Base-by-base conservation (phyloP, 1,140 invertebrate genomes). In the Pararge aegeria region DNA sequence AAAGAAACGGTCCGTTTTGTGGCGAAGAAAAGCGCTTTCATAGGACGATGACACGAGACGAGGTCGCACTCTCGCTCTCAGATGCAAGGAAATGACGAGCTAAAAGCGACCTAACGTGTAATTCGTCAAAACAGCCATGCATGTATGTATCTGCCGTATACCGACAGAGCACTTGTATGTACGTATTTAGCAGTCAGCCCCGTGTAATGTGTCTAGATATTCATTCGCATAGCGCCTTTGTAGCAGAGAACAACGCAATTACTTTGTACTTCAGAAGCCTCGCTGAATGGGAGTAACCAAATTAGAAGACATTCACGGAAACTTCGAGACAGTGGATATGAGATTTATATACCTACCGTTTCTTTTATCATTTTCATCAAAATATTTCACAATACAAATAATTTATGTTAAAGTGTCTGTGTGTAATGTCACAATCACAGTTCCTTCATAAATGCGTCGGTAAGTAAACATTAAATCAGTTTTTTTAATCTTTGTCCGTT, bases 1-100 rank as follows among this genome's bases (percentile, higher is more conserved):
- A 89, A 89, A 87, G 84, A 85, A 89, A 86, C 79, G 78, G 83
- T 79, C 81, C 83, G 84, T 87, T 89, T 89, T 87, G 82, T 85
- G 84, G 80, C 73, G 73, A 86, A 89, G 82, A 87, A 89, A 89
- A 80, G 79, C 75, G 81, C 87, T 89, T 89, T 89, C 84, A 89
- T 80, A 80, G 87, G 87, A 87, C 84, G 84, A 87, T 87, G 87
- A 89, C 87, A 89, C 80, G 86, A 78, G 83, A 80, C 82, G 84
- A 78, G 82, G 84, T 87, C 86, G 78, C 78, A 82, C 78, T 85
- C 81, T 75, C 78, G 75, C 73, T 76, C 78, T 79, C 77, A 74
- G 78, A 80, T 85, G 75, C 76, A 82, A 75, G 78, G 75, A 75
- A 83, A 84, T 80, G 81, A 80, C 80, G 72, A 66, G 76, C 74